A percentile compares a stretch with the other conserved stretches of the same genome.
Evolutionary conservation across 2,888 invertebrate species (phyloP).

Genomic region (Piscicola geometra): DNA sequence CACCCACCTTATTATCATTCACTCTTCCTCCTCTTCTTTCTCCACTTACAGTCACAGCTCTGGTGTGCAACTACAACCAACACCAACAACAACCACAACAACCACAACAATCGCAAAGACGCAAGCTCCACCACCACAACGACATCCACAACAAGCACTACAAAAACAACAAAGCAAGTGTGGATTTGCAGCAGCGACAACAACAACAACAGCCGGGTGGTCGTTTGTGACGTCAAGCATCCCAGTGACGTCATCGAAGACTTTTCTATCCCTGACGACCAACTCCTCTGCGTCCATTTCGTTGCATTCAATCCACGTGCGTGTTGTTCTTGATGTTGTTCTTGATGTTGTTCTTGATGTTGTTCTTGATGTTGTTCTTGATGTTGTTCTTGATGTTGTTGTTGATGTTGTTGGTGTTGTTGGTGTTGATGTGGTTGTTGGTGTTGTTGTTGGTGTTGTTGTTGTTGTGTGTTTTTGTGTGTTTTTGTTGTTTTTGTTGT

Average conservation of each 20-base stretch:
- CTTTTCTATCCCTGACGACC: constrained; percentile 85
- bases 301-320: constrained; percentile 68
- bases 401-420: no score
- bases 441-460: no score
- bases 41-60: constrained; percentile 61
- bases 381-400: no score
- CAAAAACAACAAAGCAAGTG: constrained; percentile 57
- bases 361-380: no score
- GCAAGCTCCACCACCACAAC: constrained; percentile 76
- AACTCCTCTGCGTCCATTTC: constrained; percentile 89
- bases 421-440: no score
- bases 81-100: constrained; percentile 37
- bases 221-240: constrained; percentile 90
- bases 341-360: no score
- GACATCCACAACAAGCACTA: no score
- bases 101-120: constrained; percentile 61
- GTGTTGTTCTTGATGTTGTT: no score
- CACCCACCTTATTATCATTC: neutral
- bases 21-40: neutral
- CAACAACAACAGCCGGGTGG: constrained; percentile 56
- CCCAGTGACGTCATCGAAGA: constrained; percentile 89
- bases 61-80: constrained; percentile 76
- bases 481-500: no score
- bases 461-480: no score
- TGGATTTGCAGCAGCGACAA: constrained; percentile 82